These are phyloP conservation scores for Chinchilla lanigera DNA, from an alignment of 2,113 vertebrate genomes.

Conservation along the genomic window DNA sequence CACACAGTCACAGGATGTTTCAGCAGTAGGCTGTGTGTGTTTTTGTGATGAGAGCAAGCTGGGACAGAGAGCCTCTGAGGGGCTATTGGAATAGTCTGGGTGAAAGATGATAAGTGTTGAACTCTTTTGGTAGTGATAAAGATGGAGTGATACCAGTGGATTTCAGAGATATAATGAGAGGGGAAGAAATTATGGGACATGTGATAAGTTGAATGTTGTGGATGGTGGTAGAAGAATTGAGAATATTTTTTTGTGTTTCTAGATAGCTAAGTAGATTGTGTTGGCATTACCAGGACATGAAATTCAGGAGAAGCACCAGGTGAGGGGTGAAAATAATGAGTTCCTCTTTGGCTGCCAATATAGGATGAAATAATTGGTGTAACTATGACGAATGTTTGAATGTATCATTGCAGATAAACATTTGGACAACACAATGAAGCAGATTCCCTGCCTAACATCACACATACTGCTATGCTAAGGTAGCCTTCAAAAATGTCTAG, in stretches of 20 bases:
- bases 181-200: background rate
- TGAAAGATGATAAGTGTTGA: background rate
- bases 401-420: background rate
- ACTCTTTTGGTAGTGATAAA: background rate
- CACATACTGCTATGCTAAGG: background rate
- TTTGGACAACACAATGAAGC: background rate
- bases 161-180: background rate
- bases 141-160: background rate
- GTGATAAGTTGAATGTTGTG: background rate
- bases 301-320: background rate
- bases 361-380: background rate
- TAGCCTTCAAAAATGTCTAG: background rate
- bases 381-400: background rate
- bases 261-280: background rate
- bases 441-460: background rate
- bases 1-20: background rate
- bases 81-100: no score
- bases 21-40: background rate
- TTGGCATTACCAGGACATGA: background rate
- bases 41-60: background rate
- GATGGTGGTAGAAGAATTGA: background rate
- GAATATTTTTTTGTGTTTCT: background rate
- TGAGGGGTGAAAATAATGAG: background rate
- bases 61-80: background rate
- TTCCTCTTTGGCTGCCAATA: background rate